Conservation (phyloP, 2,888 invertebrate species). For the Cantharis lateralis region DNA sequence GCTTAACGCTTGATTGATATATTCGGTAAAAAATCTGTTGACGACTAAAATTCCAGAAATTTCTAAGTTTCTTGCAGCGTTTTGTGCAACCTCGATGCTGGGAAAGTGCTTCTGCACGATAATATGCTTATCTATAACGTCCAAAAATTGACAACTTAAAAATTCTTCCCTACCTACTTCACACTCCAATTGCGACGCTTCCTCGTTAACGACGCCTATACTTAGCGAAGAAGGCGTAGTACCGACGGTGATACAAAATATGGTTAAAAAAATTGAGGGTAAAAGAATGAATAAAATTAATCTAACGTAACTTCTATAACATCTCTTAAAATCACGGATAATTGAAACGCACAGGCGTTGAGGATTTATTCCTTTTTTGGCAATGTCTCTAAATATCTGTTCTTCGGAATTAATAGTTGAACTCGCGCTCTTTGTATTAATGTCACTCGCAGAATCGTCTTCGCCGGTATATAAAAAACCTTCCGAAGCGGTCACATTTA, state of each 20-base stretch:
- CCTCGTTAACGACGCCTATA: constrained; percentile 29
- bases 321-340: constrained; percentile 17
- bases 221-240: constrained; percentile 24
- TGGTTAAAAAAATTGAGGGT: constrained; percentile 22
- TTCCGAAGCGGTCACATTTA: constrained; percentile 24
- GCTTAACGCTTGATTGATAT: constrained; percentile 24
- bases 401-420: not conserved
- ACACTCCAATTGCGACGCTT: constrained; percentile 16
- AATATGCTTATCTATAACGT: constrained; percentile 18
- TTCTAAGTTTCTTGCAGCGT: constrained; percentile 25
- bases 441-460: not conserved
- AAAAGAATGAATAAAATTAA: constrained; percentile 20
- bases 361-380: not conserved
- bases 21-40: constrained; percentile 18
- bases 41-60: constrained; percentile 27
- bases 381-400: not conserved
- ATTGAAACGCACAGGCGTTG: constrained; percentile 5
- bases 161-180: not conserved
- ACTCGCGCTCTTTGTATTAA: not conserved
- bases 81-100: constrained; percentile 10
- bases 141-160: constrained; percentile 30
- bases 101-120: constrained; percentile 8
- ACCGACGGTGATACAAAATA: constrained; percentile 30
- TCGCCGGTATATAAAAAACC: constrained; percentile 31
- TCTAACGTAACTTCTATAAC: constrained; percentile 19